Base-by-base conservation (phyloP, 2,888 invertebrate species). In the Drosophila rellima region DNA sequence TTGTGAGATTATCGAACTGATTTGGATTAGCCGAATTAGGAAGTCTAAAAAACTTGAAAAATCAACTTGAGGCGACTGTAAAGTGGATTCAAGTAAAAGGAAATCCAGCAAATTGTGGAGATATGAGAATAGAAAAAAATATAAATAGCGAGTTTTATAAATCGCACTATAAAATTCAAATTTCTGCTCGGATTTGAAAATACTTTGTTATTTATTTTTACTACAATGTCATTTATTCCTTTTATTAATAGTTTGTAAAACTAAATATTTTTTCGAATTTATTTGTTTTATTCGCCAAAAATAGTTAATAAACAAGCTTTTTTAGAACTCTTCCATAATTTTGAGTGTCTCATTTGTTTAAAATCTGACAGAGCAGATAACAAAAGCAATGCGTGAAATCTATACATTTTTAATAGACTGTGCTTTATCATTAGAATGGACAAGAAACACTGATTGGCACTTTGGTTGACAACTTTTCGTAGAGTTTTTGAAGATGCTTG, bases 371-470 rank as follows among this genome's bases (percentile, higher is more conserved):
- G 10, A 4, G 1, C 13, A 17, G 4, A 23, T 23, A 60, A 40
- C 17, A 60, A 51, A 29, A 33, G 15, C 50, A 40, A 26, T 1
- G 4, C 57, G 17, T 37, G 35, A 23, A 50, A 51, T 68, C 50
- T 63, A 56, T 72, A 23, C 0, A 62, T 63, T 33, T 45, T 75
- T 45, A 50, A 76, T 61, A 26, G 52, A 17, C 20, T 35, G 44
- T 35, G 44, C 50, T 64, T 64, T 72, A 72, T 75, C 77, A 72
- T 77, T 54, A 17, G 52, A 45, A 44, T 8, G 13, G 37, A 50
- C 55, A 37, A 18, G 35, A 44, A 61, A 68, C 73, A 73, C 59
- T 73, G 73, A 73, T 73, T 75, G 68, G n/a, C 75, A 68, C 57
- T 75, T 68, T 40, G 48, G 29, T 15, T 62, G 51, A 61, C 70